Evolutionary conservation across 2,888 invertebrate species (phyloP).

Genomic region (Tenthredo amoena): DNA sequence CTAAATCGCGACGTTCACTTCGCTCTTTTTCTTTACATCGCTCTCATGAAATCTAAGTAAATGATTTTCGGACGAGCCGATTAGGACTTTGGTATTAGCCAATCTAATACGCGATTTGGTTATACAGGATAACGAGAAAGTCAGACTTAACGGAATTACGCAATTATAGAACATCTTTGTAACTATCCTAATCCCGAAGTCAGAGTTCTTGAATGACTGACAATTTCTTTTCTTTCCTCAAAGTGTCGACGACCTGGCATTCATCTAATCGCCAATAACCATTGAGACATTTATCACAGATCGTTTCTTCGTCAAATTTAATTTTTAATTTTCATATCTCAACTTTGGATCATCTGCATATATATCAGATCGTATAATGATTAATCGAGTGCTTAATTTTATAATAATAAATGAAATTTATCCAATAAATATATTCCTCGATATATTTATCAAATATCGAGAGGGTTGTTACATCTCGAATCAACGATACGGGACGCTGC

Average conservation of each 20-base stretch:
- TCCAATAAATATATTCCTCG: too few species aligned
- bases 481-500: background rate
- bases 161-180: background rate
- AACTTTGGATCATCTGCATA: background rate
- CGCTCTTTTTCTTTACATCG: background rate
- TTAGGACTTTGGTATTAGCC: background rate
- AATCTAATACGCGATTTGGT: background rate
- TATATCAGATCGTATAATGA: too few species aligned
- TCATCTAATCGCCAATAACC: background rate
- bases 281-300: background rate
- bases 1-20: background rate
- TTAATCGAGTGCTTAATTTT: background rate
- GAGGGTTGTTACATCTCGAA: background rate
- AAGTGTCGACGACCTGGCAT: too few species aligned
- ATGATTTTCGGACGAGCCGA: background rate
- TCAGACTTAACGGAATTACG: background rate
- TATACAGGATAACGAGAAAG: conserved; percentile 24
- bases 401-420: background rate
- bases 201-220: background rate
- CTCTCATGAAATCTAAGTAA: background rate
- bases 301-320: too few species aligned
- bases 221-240: background rate
- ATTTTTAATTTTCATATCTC: background rate
- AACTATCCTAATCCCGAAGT: background rate
- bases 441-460: background rate